These are phyloP conservation scores for Numenius arquata DNA, from an alignment of 2,113 vertebrate genomes.

Conservation along the genomic window DNA sequence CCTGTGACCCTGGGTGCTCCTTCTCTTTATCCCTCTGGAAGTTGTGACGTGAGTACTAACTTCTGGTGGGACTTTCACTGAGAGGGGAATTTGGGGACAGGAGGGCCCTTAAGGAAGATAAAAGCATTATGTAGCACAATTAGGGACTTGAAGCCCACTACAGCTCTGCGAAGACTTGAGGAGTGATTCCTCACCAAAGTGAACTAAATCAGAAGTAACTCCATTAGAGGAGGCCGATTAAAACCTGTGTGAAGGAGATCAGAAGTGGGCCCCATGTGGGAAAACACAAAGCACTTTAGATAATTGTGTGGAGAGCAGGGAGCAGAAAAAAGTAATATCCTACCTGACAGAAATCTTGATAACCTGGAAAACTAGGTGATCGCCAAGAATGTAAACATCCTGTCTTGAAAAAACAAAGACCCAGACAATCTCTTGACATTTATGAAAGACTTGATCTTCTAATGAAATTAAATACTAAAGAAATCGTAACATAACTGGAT, in stretches of 20 bases:
- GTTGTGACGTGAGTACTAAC: background rate
- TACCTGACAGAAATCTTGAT: constrained; percentile 26
- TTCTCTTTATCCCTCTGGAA: background rate
- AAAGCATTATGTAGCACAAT: background rate
- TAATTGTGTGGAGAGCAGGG: background rate
- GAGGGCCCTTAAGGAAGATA: background rate
- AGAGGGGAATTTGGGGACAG: background rate
- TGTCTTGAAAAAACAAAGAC: background rate
- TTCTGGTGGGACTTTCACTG: background rate
- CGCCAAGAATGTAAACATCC: background rate
- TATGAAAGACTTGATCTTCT: background rate
- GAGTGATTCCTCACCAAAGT: background rate
- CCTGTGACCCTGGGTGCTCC: background rate
- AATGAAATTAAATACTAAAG: background rate
- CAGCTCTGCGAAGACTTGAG: background rate
- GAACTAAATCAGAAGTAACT: constrained; percentile 23
- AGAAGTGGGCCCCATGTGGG: background rate
- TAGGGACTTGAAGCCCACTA: background rate
- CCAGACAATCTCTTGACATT: background rate
- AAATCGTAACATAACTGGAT: background rate
- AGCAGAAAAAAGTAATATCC: background rate
- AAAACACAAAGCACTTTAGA: constrained; percentile 41
- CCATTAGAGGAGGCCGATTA: background rate
- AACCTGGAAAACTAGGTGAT: background rate
- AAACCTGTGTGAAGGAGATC: background rate